Conservation (phyloP, 1,140 invertebrate species). For the Zaprionus vittiger region DNA sequence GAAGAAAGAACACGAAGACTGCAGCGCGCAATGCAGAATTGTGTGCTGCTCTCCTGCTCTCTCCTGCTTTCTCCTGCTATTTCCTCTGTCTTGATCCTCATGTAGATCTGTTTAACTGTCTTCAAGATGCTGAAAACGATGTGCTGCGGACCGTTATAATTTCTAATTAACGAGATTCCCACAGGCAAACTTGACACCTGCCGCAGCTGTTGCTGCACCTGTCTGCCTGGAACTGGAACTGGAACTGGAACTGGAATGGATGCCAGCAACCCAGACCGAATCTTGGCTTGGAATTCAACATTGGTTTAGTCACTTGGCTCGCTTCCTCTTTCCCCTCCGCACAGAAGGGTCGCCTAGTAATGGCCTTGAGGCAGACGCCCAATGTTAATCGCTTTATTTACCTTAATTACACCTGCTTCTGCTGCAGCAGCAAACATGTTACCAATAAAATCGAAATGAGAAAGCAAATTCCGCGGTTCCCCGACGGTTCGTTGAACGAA, state of each 20-base stretch:
- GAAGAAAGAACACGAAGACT: neutral
- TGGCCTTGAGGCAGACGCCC: constrained; percentile 35
- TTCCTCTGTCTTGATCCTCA: constrained; percentile 8
- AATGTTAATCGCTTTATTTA: constrained; percentile 37
- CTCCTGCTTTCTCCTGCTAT: neutral
- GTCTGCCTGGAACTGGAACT: constrained; percentile 18
- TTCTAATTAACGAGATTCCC: constrained; percentile 62
- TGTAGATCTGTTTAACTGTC: constrained; percentile 29
- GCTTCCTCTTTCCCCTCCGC: too few species aligned
- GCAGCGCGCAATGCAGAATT: neutral
- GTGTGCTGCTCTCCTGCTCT: constrained; percentile 1
- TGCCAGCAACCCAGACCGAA: neutral
- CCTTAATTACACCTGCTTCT: constrained; percentile 25
- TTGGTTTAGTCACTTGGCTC: neutral
- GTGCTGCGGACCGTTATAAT: constrained; percentile 53
- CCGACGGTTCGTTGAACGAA: constrained; percentile 16
- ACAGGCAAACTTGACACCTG: constrained; percentile 47
- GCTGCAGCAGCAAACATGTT: constrained; percentile 62
- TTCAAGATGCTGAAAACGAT: constrained; percentile 40
- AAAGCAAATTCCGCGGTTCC: constrained; percentile 70
- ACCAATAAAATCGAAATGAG: constrained; percentile 78
- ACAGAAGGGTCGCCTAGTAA: constrained; percentile 7
- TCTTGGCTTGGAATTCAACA: constrained; percentile 24
- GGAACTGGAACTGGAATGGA: constrained; percentile 31
- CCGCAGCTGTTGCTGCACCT: constrained; percentile 21